Percentiles rank a stretch among this genome's conserved stretches.
Evolutionary conservation across 2,113 vertebrate genomes (phyloP).

Genomic region (Octodon degus): DNA sequence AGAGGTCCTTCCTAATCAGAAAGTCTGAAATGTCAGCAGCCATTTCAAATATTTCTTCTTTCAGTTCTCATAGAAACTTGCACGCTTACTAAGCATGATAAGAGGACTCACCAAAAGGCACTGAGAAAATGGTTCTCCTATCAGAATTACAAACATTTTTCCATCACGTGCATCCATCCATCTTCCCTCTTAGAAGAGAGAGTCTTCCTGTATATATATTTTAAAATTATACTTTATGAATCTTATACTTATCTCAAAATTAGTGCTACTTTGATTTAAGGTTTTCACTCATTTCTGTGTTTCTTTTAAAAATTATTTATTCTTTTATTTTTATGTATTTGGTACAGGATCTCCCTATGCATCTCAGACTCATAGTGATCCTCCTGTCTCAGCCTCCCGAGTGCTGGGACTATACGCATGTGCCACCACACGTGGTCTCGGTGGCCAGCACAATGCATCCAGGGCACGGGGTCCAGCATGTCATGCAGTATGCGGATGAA

Average conservation of each 20-base stretch:
- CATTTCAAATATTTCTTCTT: conserved; percentile 9
- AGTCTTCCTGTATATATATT: not conserved
- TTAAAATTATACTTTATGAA: not conserved
- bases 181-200: not conserved
- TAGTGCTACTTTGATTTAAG: not conserved
- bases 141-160: not conserved
- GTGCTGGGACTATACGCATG: too few relatives aligned
- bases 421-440: too few relatives aligned
- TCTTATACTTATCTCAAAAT: not conserved
- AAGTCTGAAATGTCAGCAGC: conserved; percentile 36
- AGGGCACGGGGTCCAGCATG: too few relatives aligned
- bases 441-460: too few relatives aligned
- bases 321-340: too few relatives aligned
- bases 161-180: not conserved
- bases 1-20: not conserved
- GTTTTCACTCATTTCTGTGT: not conserved
- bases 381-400: too few relatives aligned
- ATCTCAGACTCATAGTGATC: too few relatives aligned
- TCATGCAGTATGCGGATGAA: too few relatives aligned
- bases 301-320: too few relatives aligned
- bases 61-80: not conserved
- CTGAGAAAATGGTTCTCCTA: not conserved
- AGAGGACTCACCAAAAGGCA: not conserved
- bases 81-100: not conserved
- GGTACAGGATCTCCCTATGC: too few relatives aligned